phyloP scores from a whole-genome alignment of 1,140 invertebrate genomes.

The Lethrus apterus region DNA sequence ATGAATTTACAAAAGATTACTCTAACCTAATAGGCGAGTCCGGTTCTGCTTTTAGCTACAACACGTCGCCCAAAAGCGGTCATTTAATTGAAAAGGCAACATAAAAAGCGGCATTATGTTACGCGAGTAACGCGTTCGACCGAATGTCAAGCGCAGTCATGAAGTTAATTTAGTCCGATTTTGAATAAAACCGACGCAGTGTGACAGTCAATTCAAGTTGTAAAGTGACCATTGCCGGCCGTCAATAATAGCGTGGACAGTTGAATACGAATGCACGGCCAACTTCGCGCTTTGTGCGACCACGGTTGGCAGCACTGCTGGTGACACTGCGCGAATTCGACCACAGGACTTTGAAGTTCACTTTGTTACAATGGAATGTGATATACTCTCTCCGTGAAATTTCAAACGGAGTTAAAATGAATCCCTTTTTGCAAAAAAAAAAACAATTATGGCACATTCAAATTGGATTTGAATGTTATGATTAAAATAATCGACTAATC shows the following conservation, averaged over 20 bases:
- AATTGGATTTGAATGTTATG: too few relatives aligned
- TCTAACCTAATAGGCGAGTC: too few relatives aligned
- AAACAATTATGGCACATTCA: not conserved
- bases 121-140: too few relatives aligned
- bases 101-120: too few relatives aligned
- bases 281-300: not conserved
- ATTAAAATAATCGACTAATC: too few relatives aligned
- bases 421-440: not conserved
- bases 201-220: slow-evolving; percentile 4
- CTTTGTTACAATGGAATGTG: too few relatives aligned
- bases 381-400: too few relatives aligned
- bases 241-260: slow-evolving; percentile 4
- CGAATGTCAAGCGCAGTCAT: slow-evolving; percentile 1
- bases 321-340: slow-evolving; percentile 1
- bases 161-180: slow-evolving; percentile 1
- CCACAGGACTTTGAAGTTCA: slow-evolving; percentile 2
- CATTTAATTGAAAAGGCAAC: too few relatives aligned
- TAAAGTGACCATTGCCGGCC: slow-evolving; percentile 2
- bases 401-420: too few relatives aligned
- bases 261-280: slow-evolving; percentile 2
- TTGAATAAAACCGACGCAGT: slow-evolving; percentile 3
- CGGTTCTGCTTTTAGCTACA: too few relatives aligned
- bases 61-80: too few relatives aligned
- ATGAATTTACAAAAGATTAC: too few relatives aligned
- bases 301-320: not conserved